phyloP scores from a whole-genome alignment of 2,888 invertebrate genomes.

The Busseola fusca region DNA sequence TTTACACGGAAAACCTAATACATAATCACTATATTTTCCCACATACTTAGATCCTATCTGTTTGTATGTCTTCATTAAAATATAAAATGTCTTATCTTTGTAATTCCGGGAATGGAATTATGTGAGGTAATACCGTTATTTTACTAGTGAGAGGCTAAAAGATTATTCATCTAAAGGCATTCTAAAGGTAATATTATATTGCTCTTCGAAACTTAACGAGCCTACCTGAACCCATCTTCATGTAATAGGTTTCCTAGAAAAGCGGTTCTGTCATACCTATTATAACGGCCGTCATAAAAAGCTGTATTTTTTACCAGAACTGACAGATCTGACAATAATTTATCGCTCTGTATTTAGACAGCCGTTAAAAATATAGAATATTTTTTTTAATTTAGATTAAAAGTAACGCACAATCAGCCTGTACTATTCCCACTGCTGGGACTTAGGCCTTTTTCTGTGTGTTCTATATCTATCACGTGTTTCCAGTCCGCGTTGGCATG shows the following conservation, averaged over 20 bases:
- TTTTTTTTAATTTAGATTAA: background rate
- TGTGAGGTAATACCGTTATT: slow-evolving; percentile 8
- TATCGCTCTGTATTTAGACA: background rate
- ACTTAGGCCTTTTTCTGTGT: too few species aligned
- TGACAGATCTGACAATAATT: background rate
- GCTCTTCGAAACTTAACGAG: background rate
- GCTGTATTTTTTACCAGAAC: background rate
- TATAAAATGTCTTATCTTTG: slow-evolving; percentile 18
- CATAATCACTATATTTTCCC: slow-evolving; percentile 46
- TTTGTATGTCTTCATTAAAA: slow-evolving; percentile 28
- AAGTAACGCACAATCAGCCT: background rate
- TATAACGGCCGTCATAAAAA: background rate
- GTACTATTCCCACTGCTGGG: background rate
- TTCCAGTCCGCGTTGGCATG: too few species aligned
- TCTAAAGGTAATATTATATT: background rate
- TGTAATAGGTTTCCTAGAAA: background rate
- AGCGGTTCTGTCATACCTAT: background rate
- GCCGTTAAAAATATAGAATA: too few species aligned
- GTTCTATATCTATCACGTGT: too few species aligned
- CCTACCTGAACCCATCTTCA: background rate
- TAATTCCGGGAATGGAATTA: slow-evolving; percentile 11
- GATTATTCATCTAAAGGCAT: background rate
- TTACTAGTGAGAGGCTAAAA: too few species aligned
- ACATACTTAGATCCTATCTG: slow-evolving; percentile 34
- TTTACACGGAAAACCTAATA: slow-evolving; percentile 43